Conservation (phyloP, 2,888 invertebrate genomes). For the Acronicta leporina region DNA sequence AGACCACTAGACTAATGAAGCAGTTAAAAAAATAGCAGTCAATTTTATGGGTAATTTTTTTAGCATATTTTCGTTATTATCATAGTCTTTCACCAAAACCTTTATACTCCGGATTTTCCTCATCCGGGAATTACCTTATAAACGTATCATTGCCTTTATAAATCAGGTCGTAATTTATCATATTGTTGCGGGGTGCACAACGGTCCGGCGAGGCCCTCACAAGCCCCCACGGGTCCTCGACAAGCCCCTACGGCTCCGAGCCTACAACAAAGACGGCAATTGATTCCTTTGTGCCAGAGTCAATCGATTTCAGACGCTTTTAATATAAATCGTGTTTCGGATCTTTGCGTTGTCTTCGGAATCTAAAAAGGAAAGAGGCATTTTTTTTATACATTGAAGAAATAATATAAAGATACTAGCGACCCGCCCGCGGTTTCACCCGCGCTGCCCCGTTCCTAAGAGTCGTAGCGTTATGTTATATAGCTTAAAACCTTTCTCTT, state of each 20-base stretch:
- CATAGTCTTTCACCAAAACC: slow-evolving; percentile 7
- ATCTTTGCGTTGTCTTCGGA: slow-evolving; percentile 16
- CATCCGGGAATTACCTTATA: slow-evolving; percentile 20
- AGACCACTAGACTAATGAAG: too few species aligned
- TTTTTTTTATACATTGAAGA: slow-evolving; percentile 2
- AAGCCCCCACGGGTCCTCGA: background rate
- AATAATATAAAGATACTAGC: background rate
- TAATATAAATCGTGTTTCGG: slow-evolving; percentile 33
- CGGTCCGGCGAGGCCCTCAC: slow-evolving; percentile 13
- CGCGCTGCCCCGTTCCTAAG: too few species aligned
- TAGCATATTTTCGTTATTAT: background rate
- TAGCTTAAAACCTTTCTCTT: too few species aligned
- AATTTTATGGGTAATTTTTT: too few species aligned
- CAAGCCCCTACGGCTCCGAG: background rate
- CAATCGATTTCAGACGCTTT: slow-evolving; percentile 31
- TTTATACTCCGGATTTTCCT: slow-evolving; percentile 22
- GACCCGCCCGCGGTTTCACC: too few species aligned
- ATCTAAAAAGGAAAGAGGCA: background rate
- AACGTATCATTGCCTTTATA: slow-evolving; percentile 24
- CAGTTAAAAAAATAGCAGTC: too few species aligned
- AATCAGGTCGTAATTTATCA: slow-evolving; percentile 35
- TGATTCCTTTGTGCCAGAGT: slow-evolving; percentile 40
- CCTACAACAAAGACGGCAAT: slow-evolving; percentile 41
- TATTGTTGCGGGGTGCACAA: slow-evolving; percentile 24
- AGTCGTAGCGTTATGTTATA: too few species aligned